These are phyloP conservation scores for Platichthys stellatus DNA, from an alignment of 2,113 vertebrate species.

Conservation along the genomic window DNA sequence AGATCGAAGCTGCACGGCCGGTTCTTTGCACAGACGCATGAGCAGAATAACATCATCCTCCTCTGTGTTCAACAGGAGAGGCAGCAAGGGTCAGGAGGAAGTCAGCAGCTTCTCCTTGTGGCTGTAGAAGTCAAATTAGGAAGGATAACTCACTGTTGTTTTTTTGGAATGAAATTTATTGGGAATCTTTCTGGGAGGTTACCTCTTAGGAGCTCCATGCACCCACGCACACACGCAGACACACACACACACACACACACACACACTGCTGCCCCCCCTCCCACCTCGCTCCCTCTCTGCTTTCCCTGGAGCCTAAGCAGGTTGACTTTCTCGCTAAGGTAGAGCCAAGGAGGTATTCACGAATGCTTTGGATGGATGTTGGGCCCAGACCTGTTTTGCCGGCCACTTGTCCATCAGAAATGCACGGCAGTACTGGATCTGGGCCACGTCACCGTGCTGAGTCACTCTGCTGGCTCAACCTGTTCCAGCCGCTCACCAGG, in stretches of 20 bases:
- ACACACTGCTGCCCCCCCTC: slow-evolving; percentile 9
- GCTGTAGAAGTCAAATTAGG: slow-evolving; percentile 29
- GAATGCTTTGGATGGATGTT: slow-evolving; percentile 43
- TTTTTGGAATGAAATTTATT: slow-evolving; percentile 55
- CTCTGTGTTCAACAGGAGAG: slow-evolving; percentile 34
- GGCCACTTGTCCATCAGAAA: slow-evolving; percentile 63
- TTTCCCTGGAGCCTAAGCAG: slow-evolving; percentile 6
- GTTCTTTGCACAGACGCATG: slow-evolving; percentile 31
- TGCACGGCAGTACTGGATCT: slow-evolving; percentile 31
- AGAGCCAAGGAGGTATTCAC: slow-evolving; percentile 58
- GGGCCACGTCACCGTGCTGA: slow-evolving; percentile 58
- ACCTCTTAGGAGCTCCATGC: not conserved
- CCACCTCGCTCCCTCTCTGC: slow-evolving; percentile 2
- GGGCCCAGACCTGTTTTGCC: slow-evolving; percentile 45
- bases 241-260: not conserved
- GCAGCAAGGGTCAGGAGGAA: slow-evolving; percentile 55
- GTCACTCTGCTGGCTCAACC: slow-evolving; percentile 53
- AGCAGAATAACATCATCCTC: slow-evolving; percentile 29
- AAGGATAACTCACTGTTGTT: slow-evolving; percentile 66
- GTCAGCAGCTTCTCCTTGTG: slow-evolving; percentile 43
- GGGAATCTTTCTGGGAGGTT: slow-evolving; percentile 62
- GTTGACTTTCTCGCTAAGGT: slow-evolving; percentile 14
- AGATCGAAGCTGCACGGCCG: not conserved
- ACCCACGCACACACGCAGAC: not conserved
- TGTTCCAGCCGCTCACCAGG: not conserved